Conservation (phyloP, 2,113 vertebrate genomes). For the Raja brachyura region DNA sequence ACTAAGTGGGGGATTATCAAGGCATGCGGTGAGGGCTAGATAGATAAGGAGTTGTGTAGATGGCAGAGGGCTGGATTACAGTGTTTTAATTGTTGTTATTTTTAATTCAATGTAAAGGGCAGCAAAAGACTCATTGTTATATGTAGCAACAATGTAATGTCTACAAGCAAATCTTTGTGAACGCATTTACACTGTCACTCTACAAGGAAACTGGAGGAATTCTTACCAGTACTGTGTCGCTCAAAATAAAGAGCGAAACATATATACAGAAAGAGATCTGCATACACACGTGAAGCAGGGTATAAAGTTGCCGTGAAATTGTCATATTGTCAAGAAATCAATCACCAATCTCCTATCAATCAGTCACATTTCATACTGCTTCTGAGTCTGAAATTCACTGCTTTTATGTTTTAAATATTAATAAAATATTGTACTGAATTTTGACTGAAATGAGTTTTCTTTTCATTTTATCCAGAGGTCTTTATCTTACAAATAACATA, state of each 20-base stretch:
- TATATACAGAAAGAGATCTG: neutral
- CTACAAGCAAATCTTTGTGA: neutral
- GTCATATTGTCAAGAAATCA: neutral
- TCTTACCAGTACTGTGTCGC: neutral
- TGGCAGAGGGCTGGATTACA: neutral
- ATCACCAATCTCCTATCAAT: constrained; percentile 20
- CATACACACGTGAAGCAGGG: neutral
- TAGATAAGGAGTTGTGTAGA: neutral
- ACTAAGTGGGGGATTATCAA: neutral
- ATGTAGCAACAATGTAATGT: neutral
- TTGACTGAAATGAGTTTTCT: constrained; percentile 13
- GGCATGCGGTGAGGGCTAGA: neutral
- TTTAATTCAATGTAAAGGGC: neutral
- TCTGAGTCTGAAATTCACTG: constrained; percentile 13
- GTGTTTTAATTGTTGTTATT: constrained; percentile 11
- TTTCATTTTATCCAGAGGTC: neutral
- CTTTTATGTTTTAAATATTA: constrained; percentile 32
- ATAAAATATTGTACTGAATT: constrained; percentile 32
- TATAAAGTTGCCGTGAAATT: neutral
- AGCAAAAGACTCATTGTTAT: neutral
- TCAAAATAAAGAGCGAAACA: neutral
- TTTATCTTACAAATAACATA: neutral
- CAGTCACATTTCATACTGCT: constrained; percentile 8
- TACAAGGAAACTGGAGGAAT: neutral
- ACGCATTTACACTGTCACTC: neutral